Evolutionary conservation across 2,113 vertebrate species (phyloP).

Genomic region (Phaethon lepturus): DNA sequence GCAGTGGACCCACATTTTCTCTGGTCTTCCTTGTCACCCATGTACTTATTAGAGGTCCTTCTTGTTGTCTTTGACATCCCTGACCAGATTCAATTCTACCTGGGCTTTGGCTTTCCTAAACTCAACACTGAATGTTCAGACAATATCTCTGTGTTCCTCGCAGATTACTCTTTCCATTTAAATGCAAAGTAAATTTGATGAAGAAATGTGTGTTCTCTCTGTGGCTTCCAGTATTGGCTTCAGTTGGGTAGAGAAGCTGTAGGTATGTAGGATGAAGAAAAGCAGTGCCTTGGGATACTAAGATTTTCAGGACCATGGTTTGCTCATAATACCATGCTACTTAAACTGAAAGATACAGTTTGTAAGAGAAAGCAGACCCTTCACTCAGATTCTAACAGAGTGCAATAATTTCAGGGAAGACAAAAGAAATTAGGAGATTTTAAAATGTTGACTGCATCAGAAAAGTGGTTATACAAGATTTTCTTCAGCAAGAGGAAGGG

Average conservation of each 20-base stretch:
- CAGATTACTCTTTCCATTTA: neutral
- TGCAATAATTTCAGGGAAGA: neutral
- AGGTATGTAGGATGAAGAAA: neutral
- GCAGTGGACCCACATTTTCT: neutral
- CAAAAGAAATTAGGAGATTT: neutral
- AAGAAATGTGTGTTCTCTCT: neutral
- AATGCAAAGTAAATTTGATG: neutral
- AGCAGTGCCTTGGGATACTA: neutral
- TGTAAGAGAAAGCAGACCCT: neutral
- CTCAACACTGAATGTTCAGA: accelerated
- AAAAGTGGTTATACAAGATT: neutral
- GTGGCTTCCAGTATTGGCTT: neutral
- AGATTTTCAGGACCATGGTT: neutral
- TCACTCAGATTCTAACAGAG: neutral
- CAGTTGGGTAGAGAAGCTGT: neutral
- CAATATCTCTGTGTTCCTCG: neutral
- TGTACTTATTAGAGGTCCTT: neutral
- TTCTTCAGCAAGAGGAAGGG: neutral
- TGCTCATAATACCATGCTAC: neutral
- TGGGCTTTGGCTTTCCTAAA: neutral
- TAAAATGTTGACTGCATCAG: neutral
- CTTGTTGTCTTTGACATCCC: neutral
- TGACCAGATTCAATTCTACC: neutral
- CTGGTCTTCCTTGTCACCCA: neutral
- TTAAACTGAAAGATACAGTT: neutral